Base-by-base conservation (phyloP, 2,113 vertebrate species). In the Amia ocellicauda region DNA sequence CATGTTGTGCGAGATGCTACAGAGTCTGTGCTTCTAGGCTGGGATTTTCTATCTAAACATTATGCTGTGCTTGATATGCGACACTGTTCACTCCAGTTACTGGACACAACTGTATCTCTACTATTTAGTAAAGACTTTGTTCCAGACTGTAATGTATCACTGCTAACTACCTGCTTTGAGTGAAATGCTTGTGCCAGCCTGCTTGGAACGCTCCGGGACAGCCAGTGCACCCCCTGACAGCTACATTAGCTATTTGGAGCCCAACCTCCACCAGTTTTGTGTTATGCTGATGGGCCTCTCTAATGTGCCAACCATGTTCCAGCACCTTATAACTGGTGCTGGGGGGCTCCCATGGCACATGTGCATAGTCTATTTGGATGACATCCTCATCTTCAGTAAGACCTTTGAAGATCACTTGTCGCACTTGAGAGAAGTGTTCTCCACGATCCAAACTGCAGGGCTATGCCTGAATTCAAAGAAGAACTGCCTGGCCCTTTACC, bases 401-500 rank as follows among this genome's bases (percentile, higher is more conserved):
- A 55, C 59, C 0, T 69, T 69, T 36, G 54, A 66, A 3, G 55
- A 42, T 1, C 67, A 71, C 13, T 22, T 67, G 14, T 17, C 41
- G 2, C 49, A 58, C 42, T n/a, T 69, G 22, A 43, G 45, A 20
- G 66, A 73, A 10, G 51, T 69, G 1, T 60, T 60, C 0, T 40
- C 27, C 7, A 61, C 57, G 24, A 64, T 70, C 8, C 36, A 65
- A 7, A 13, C 31, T 3, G 58, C 40, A 17, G 67, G 53, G 3
- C 59, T 74, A 1, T 62, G 51, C 54, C 16, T 78, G 1, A 78
- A 74, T 14, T 36, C 17, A 4, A 2, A 1, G 13, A 75, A 75
- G 26, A 73, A 57, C 24, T 41, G 45, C 65, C 23, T 79, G 13
- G 24, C 41, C 28, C 22, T 36, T 22, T 19, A 57, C 55, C 54